Evolutionary conservation across 92 coral and sea anemone genomes (phyloP).

Genomic region (Bergia sp.): DNA sequence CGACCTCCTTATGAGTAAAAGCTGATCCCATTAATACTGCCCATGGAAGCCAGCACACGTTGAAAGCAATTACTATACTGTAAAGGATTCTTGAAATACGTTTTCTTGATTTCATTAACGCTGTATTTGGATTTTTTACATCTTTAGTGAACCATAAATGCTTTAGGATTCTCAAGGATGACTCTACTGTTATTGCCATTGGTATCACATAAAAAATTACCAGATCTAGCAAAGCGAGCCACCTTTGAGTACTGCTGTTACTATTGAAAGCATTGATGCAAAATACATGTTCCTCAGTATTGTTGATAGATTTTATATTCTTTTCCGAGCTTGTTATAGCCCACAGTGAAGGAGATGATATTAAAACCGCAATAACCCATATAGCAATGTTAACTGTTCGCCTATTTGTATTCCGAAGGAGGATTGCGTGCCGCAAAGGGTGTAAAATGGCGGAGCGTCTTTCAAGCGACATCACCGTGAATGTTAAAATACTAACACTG

Average conservation of each 20-base stretch:
- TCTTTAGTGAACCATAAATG: conserved; percentile 1
- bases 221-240: background rate
- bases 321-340: background rate
- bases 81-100: conserved; percentile 2
- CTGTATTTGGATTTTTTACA: background rate
- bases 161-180: background rate
- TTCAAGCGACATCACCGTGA: conserved; percentile 3
- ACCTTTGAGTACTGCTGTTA: background rate
- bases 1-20: background rate
- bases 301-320: background rate
- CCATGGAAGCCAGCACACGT: conserved; percentile 17
- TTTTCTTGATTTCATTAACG: background rate
- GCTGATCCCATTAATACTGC: background rate
- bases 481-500: background rate
- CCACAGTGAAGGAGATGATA: background rate
- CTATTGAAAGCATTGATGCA: background rate
- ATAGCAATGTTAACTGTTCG: background rate
- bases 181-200: background rate
- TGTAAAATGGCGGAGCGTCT: conserved; percentile 11
- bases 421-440: background rate
- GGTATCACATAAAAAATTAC: conserved; percentile 1
- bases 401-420: background rate
- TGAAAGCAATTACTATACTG: background rate
- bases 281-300: background rate
- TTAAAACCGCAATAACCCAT: background rate